These are phyloP conservation scores for Drosophila lowei DNA, from an alignment of 1,140 invertebrate genomes.

Conservation along the genomic window DNA sequence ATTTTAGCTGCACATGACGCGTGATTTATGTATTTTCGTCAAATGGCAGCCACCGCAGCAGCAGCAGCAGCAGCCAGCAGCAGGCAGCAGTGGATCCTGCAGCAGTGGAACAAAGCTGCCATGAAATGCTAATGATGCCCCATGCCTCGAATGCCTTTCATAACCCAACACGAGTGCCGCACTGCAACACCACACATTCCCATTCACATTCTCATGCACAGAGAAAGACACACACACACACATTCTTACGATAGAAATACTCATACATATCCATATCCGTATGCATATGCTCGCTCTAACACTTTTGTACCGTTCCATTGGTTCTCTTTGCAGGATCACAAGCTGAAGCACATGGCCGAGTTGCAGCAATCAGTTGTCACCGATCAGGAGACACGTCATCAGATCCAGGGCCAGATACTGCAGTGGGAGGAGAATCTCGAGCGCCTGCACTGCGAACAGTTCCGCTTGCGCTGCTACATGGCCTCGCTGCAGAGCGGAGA, in stretches of 20 bases:
- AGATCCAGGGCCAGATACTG: conserved; percentile 95
- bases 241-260: conserved; percentile 8
- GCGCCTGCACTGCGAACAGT: conserved; percentile 97
- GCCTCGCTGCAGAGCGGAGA: conserved; percentile 97
- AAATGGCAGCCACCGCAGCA: conserved; percentile 73
- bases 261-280: conserved; percentile 10
- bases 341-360: conserved; percentile 98
- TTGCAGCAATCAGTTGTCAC: conserved; percentile 97
- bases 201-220: background rate
- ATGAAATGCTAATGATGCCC: conserved; percentile 79
- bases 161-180: conserved; percentile 56
- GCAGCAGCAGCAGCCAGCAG: conserved; percentile 17
- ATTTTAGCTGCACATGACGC: conserved; percentile 78
- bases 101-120: conserved; percentile 57
- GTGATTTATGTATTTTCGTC: conserved; percentile 81
- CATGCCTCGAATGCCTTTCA: conserved; percentile 66
- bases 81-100: conserved; percentile 20
- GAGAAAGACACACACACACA: conserved; percentile 13
- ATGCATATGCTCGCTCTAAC: conserved; percentile 47
- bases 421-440: conserved; percentile 99
- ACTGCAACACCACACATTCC: conserved; percentile 11
- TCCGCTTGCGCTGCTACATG: conserved; percentile 97
- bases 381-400: conserved; percentile 94
- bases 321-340: conserved; percentile 90
- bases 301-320: conserved; percentile 32